Evolutionary conservation across 2,888 invertebrate genomes (phyloP).

Genomic region (Drosophila falleni): DNA sequence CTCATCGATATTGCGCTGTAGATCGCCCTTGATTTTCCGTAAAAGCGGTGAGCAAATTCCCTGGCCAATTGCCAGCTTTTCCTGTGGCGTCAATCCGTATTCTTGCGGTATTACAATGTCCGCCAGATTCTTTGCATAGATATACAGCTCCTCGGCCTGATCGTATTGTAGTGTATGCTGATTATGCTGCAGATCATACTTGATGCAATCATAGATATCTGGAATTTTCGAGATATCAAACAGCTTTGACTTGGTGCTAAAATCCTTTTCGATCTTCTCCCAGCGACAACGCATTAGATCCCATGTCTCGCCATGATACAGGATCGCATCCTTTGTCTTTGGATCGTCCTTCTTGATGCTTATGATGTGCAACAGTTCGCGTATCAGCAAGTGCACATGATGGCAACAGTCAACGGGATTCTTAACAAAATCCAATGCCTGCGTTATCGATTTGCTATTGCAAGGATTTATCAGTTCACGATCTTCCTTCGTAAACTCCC

Average conservation of each 20-base stretch:
- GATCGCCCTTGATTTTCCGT: constrained; percentile 97
- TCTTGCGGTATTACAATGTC: constrained; percentile 99
- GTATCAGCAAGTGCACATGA: constrained; percentile 94
- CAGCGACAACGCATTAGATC: constrained; percentile 98
- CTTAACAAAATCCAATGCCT: constrained; percentile 97
- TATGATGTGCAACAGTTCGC: constrained; percentile 94
- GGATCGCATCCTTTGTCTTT: constrained; percentile 95
- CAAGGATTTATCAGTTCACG: constrained; percentile 96
- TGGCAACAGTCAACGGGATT: constrained; percentile 98
- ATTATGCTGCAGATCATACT: constrained; percentile 99
- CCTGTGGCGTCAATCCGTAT: constrained; percentile 97
- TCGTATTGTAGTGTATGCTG: constrained; percentile 97
- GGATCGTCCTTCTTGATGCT: constrained; percentile 94
- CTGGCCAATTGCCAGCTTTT: constrained; percentile 98
- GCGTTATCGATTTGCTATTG: constrained; percentile 94
- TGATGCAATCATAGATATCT: constrained; percentile 99
- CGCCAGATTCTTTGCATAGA: constrained; percentile 98
- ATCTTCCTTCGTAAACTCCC: constrained; percentile 94
- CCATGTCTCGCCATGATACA: constrained; percentile 99
- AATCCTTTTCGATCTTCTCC: constrained; percentile 99
- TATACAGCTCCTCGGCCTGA: constrained; percentile 95
- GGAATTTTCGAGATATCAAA: constrained; percentile 99
- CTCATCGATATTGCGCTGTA: constrained; percentile 97
- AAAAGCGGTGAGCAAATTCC: constrained; percentile 98
- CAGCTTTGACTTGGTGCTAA: constrained; percentile 95